Base-by-base conservation (phyloP, 2,113 vertebrate genomes). In the Solea senegalensis region DNA sequence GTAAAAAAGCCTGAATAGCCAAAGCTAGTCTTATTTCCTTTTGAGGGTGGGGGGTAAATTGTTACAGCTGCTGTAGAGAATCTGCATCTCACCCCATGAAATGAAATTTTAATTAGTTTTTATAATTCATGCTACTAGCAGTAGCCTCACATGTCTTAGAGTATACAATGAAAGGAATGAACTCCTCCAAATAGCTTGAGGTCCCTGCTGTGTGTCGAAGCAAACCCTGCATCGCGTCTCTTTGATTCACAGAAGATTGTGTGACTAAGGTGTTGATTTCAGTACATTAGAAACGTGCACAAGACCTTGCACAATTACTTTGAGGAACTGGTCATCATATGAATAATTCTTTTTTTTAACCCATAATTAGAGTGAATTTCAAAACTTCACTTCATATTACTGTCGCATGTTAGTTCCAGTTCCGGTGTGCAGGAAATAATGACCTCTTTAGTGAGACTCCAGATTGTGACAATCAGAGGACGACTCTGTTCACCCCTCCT, bases 41-140 rank as follows among this genome's bases (percentile, higher is more conserved):
- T 72, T 70, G 52, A 74, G 82, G 65, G 59, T 72, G 39, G 54
- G 76, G 51, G 34, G 34, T 80, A 87, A 78, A 89, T 87, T 83
- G 72, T 74, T 69, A 49, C 55, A 76, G 72, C 60, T 39, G 52
- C 61, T 16, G 28, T 9, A 64, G 51, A 65, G 26, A 69, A 69
- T 56, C 41, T 60, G 52, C 62, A 69, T 48, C 63, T 69, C 65
- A 49, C 45, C 74, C 71, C 69, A 52, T 66, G 69, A 84, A 88
- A 88, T 89, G 34, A 81, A 83, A 72, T 81, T 86, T 84, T 89
- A 84, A 87, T 84, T 82, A 83, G 44, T 77, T 81, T 86, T 80
- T 34, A 76, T 86, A 83, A 82, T 85, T 80, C 64, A 70, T 65
- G 68, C 75, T 78, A 65, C 54, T 14, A 81, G 53, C 14, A 9